These are phyloP conservation scores for Acromyrmex echinatior DNA, from an alignment of 1,140 invertebrate species.

Conservation along the genomic window DNA sequence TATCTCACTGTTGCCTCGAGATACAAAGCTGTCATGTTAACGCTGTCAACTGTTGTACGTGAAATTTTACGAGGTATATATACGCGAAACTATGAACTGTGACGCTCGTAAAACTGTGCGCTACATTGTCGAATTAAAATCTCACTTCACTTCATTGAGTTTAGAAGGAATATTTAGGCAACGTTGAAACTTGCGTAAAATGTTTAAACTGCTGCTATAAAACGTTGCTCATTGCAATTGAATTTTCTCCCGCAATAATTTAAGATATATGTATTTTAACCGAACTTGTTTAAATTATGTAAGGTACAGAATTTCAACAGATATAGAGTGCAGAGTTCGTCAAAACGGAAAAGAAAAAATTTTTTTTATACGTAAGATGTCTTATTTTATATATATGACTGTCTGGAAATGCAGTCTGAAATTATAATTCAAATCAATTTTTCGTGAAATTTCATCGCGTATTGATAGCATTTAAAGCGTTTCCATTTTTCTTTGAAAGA, in stretches of 20 bases:
- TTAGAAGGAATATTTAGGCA: background rate
- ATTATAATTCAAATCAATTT: conserved; percentile 7
- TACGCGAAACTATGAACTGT: background rate
- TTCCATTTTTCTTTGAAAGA: background rate
- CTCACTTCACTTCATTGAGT: background rate
- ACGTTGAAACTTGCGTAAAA: background rate
- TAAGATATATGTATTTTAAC: background rate
- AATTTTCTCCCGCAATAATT: background rate
- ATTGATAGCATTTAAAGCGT: background rate
- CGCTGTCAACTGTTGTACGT: conserved; percentile 40
- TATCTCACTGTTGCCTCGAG: conserved; percentile 14
- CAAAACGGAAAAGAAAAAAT: background rate
- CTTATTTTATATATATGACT: background rate
- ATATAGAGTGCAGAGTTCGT: background rate
- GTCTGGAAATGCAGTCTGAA: background rate
- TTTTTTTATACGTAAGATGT: background rate
- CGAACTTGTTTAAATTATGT: background rate
- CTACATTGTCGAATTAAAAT: conserved; percentile 41
- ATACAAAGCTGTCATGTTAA: conserved; percentile 62
- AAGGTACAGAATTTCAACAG: background rate
- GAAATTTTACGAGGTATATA: conserved; percentile 48
- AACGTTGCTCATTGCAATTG: background rate
- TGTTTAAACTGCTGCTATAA: background rate
- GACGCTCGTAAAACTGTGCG: conserved; percentile 11
- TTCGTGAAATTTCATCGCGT: conserved; percentile 6